Evolutionary conservation across 2,113 vertebrate species (phyloP).

Genomic region (Cyanocitta stelleri): DNA sequence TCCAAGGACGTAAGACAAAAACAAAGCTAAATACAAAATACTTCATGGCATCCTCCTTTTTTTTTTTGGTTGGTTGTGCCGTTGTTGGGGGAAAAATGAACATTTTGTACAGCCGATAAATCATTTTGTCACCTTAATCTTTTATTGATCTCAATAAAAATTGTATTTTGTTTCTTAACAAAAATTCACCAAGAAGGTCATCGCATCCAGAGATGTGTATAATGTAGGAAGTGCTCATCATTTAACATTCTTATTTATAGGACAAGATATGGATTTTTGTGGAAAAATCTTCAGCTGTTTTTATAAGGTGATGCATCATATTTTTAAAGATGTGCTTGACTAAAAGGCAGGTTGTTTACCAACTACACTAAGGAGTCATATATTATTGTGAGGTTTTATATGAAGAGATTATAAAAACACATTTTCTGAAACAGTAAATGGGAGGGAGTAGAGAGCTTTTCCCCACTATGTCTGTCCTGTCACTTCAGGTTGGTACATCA

Average conservation of each 20-base stretch:
- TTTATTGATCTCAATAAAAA: conserved; percentile 82
- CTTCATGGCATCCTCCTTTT: conserved; percentile 28
- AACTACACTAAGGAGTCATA: conserved; percentile 1
- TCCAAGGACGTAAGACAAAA: conserved; percentile 54
- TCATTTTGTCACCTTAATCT: conserved; percentile 81
- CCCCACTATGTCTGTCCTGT: neutral
- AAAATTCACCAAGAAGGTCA: conserved; percentile 73
- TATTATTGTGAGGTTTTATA: conserved; percentile 58
- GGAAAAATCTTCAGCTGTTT: conserved; percentile 31
- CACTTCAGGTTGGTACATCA: conserved; percentile 1
- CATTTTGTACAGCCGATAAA: conserved; percentile 65
- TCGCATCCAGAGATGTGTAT: conserved; percentile 26
- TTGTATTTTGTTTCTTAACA: conserved; percentile 74
- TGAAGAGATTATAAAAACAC: conserved; percentile 51
- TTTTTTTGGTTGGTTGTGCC: neutral
- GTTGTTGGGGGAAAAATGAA: conserved; percentile 60
- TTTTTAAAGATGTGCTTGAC: conserved; percentile 68
- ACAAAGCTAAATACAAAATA: conserved; percentile 55
- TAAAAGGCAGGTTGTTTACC: conserved; percentile 53
- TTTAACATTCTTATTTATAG: conserved; percentile 63
- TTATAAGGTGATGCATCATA: conserved; percentile 58
- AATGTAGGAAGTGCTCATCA: conserved; percentile 27
- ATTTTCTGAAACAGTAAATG: neutral
- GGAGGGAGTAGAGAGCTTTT: neutral
- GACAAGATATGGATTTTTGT: conserved; percentile 47